These are phyloP conservation scores for Helicolenus hilgendorfi DNA, from an alignment of 2,797 vertebrate genomes.

Conservation along the genomic window DNA sequence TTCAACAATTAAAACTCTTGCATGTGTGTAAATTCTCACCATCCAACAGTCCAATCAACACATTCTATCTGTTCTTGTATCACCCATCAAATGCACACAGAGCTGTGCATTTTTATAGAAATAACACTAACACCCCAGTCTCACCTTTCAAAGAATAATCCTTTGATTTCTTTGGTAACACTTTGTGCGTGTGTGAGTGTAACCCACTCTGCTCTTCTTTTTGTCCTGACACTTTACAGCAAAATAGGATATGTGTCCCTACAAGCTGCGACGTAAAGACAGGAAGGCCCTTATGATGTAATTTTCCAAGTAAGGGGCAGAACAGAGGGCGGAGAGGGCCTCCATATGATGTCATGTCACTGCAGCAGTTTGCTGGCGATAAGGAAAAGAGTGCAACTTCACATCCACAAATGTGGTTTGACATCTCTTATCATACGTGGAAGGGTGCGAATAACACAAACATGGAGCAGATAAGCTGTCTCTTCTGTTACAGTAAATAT, in stretches of 20 bases:
- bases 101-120: not conserved
- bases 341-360: slow-evolving; percentile 79
- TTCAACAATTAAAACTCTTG: not conserved
- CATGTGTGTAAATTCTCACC: not conserved
- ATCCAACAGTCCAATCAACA: slow-evolving; percentile 37
- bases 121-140: not conserved
- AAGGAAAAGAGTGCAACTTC: slow-evolving; percentile 69
- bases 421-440: slow-evolving; percentile 63
- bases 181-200: not conserved
- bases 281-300: slow-evolving; percentile 64
- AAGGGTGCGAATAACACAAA: slow-evolving; percentile 38
- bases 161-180: not conserved
- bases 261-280: not conserved
- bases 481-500: slow-evolving; percentile 10
- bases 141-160: not conserved
- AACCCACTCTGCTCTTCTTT: not conserved
- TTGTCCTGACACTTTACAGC: not conserved
- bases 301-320: slow-evolving; percentile 43
- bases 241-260: not conserved
- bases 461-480: not conserved
- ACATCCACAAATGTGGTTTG: slow-evolving; percentile 77
- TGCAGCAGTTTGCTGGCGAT: slow-evolving; percentile 80
- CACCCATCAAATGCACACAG: not conserved
- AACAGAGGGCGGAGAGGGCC: slow-evolving; percentile 46
- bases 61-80: slow-evolving; percentile 4